phyloP scores from a whole-genome alignment of 2,797 vertebrate species.

The Neosalanx taihuensis region DNA sequence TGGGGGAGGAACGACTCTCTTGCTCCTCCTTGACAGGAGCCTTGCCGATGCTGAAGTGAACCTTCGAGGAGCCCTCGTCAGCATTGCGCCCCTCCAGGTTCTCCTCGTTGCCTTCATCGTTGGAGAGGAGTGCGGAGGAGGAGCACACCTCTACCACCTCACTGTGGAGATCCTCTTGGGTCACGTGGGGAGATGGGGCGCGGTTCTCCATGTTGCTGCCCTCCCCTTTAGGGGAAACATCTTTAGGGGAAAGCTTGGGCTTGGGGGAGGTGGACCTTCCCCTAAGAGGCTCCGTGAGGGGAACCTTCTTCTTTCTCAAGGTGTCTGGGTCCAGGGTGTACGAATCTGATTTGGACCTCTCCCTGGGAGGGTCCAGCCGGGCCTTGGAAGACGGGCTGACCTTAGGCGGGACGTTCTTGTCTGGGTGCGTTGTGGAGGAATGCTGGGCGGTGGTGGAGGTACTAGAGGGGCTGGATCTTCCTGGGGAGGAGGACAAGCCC shows the following conservation, averaged over 20 bases:
- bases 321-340: conserved; percentile 97
- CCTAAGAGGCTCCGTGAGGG: conserved; percentile 89
- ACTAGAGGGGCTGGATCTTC: conserved; percentile 83
- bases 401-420: conserved; percentile 89
- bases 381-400: conserved; percentile 84
- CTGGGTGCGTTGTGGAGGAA: conserved; percentile 84
- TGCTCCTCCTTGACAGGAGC: conserved; percentile 92
- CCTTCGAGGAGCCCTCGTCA: conserved; percentile 89
- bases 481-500: conserved; percentile 74
- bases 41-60: conserved; percentile 99
- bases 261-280: conserved; percentile 96
- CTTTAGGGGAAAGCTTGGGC: conserved; percentile 86
- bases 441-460: conserved; percentile 80
- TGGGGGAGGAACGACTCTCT: conserved; percentile 94
- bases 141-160: conserved; percentile 97
- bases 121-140: conserved; percentile 89
- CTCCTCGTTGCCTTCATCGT: conserved; percentile 86
- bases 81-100: conserved; percentile 75
- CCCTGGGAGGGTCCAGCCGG: conserved; percentile 91
- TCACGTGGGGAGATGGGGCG: conserved; percentile 93
- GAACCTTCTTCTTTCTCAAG: conserved; percentile 93
- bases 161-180: conserved; percentile 97
- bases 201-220: conserved; percentile 82
- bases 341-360: conserved; percentile 97
- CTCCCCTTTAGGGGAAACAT: conserved; percentile 71